These are phyloP conservation scores for Amphiprion clarkii DNA, from an alignment of 2,797 vertebrate genomes.

Conservation along the genomic window DNA sequence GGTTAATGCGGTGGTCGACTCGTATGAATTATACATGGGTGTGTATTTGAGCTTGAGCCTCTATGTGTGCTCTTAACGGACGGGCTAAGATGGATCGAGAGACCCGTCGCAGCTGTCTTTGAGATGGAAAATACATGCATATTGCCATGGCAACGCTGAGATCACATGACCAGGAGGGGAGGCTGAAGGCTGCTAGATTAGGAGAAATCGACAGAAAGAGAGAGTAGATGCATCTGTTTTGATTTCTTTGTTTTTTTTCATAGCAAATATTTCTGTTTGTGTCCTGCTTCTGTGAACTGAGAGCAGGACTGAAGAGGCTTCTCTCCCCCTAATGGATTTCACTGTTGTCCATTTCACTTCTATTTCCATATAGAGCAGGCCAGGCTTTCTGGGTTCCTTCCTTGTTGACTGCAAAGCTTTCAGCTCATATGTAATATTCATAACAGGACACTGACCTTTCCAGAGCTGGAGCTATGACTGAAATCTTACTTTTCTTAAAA, in stretches of 20 bases:
- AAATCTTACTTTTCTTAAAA: conserved; percentile 32
- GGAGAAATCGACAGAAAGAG: not conserved
- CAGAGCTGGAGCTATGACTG: not conserved
- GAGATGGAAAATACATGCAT: conserved; percentile 72
- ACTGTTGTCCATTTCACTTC: conserved; percentile 48
- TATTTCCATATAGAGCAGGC: conserved; percentile 42
- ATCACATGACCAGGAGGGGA: conserved; percentile 43
- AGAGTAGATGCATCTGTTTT: conserved; percentile 9
- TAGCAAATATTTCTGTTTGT: conserved; percentile 7
- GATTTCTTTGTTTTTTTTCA: conserved; percentile 9
- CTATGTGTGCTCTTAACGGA: not conserved
- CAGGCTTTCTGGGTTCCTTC: conserved; percentile 22
- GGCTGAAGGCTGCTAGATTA: conserved; percentile 24
- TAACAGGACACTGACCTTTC: conserved; percentile 51
- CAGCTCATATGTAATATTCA: conserved; percentile 75
- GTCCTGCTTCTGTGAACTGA: conserved; percentile 1
- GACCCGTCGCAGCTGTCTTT: conserved; percentile 16
- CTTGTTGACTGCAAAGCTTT: conserved; percentile 51
- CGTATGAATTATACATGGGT: conserved; percentile 85
- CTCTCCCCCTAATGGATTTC: conserved; percentile 56
- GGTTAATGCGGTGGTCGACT: conserved; percentile 82
- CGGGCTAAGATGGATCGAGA: conserved; percentile 12
- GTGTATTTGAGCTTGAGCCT: not conserved
- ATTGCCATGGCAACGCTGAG: conserved; percentile 58
- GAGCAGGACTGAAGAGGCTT: not conserved